Conservation (phyloP, 2,888 invertebrate genomes). For the Cantharis flavilabris region DNA sequence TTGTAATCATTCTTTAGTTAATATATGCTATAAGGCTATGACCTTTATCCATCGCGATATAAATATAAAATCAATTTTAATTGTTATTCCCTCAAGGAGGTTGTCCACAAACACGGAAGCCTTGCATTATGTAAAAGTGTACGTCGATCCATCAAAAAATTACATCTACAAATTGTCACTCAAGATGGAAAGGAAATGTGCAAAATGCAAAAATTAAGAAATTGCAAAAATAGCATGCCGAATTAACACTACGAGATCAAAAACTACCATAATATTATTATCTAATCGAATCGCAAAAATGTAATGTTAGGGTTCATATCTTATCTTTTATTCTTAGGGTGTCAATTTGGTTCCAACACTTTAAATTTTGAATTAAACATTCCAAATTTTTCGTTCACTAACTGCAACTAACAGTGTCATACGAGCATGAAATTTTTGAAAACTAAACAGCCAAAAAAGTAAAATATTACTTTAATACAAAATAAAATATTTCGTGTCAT, state of each 20-base stretch:
- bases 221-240: not conserved
- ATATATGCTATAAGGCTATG: conserved; percentile 32
- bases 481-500: not conserved
- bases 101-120: conserved; percentile 14
- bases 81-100: conserved; percentile 26
- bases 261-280: not conserved
- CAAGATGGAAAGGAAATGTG: not conserved
- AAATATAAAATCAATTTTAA: conserved; percentile 38
- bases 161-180: not conserved
- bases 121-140: conserved; percentile 7
- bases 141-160: not conserved
- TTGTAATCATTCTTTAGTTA: conserved; percentile 21
- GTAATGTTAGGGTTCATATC: not conserved
- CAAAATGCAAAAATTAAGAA: not conserved
- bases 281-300: not conserved
- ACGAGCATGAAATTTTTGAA: not conserved
- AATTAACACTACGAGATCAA: not conserved
- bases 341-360: not conserved
- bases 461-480: not conserved
- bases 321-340: not conserved
- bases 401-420: not conserved
- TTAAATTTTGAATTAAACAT: not conserved
- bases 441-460: not conserved
- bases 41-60: conserved; percentile 35
- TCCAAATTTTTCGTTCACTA: not conserved